A percentile compares a stretch with the other conserved stretches of the same genome.
Evolutionary conservation across 1,140 invertebrate genomes (phyloP).

Genomic region (Papilio xuthus): DNA sequence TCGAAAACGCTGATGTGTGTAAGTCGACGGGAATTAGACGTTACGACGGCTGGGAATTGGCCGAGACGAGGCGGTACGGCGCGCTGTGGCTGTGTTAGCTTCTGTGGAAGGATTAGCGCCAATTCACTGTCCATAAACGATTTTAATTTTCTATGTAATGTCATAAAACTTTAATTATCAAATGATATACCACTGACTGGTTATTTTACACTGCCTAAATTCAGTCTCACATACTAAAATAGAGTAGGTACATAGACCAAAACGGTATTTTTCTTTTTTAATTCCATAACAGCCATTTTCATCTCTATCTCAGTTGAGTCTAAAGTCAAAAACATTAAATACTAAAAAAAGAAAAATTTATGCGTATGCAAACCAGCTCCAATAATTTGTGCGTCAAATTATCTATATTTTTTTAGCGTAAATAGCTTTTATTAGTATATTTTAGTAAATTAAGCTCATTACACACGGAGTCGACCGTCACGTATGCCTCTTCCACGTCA

Average conservation of each 20-base stretch:
- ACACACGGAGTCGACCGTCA: constrained; percentile 44
- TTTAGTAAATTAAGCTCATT: constrained; percentile 29
- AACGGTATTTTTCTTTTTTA: too few species aligned
- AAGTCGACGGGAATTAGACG: constrained; percentile 80
- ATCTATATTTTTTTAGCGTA: too few species aligned
- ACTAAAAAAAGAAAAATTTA: not conserved
- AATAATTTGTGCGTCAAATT: constrained; percentile 35
- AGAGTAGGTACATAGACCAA: too few species aligned
- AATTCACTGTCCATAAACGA: not conserved
- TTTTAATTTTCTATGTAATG: not conserved
- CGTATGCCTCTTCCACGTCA: constrained; percentile 59
- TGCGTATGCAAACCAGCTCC: not conserved
- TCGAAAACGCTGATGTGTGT: constrained; percentile 79
- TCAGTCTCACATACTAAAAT: too few species aligned
- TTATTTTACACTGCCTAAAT: too few species aligned
- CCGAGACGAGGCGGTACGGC: constrained; percentile 51
- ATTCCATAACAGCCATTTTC: too few species aligned
- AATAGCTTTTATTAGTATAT: constrained; percentile 40
- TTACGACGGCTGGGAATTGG: constrained; percentile 78
- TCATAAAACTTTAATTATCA: not conserved
- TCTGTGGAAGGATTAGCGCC: constrained; percentile 39
- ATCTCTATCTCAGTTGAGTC: too few species aligned
- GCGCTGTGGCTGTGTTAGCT: constrained; percentile 16
- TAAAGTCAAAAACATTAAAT: not conserved
- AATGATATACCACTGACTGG: too few species aligned